phyloP scores from a whole-genome alignment of 2,888 invertebrate species.

The Celastrina argiolus region DNA sequence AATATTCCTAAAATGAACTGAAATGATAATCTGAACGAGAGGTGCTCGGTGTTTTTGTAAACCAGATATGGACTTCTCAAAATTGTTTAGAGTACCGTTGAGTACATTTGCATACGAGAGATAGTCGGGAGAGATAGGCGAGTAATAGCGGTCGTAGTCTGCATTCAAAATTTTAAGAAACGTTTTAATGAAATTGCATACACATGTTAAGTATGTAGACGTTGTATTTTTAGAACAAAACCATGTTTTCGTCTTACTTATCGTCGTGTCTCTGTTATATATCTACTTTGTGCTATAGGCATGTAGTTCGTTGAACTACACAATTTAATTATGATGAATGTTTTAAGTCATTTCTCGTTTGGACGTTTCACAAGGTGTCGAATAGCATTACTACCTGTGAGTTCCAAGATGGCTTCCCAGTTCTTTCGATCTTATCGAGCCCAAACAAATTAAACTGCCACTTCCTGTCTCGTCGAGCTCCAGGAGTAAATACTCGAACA shows the following conservation, averaged over 20 bases:
- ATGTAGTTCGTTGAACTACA: no score
- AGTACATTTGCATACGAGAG: conserved; percentile 36
- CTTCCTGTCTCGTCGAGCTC: not conserved
- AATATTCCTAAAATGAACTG: conserved; percentile 27
- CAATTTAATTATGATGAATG: not conserved
- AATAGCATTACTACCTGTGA: not conserved
- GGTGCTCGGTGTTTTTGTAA: conserved; percentile 29
- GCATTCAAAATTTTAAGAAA: conserved; percentile 29
- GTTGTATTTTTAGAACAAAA: not conserved
- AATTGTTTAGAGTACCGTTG: conserved; percentile 35
- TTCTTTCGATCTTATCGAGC: conserved; percentile 1
- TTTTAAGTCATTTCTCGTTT: not conserved
- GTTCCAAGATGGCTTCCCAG: not conserved
- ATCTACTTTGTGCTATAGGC: no score
- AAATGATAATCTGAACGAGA: conserved; percentile 30
- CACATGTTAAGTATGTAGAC: not conserved
- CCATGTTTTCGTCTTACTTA: not conserved
- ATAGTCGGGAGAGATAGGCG: conserved; percentile 33
- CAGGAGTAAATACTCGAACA: not conserved
- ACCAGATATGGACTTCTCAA: conserved; percentile 35
- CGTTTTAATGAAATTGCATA: conserved; percentile 19
- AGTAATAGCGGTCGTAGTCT: conserved; percentile 31
- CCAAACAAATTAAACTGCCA: conserved; percentile 3
- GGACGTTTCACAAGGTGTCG: not conserved
- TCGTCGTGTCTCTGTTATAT: no score